phyloP scores from a whole-genome alignment of 2,113 vertebrate species.

The Leptosomus discolor region DNA sequence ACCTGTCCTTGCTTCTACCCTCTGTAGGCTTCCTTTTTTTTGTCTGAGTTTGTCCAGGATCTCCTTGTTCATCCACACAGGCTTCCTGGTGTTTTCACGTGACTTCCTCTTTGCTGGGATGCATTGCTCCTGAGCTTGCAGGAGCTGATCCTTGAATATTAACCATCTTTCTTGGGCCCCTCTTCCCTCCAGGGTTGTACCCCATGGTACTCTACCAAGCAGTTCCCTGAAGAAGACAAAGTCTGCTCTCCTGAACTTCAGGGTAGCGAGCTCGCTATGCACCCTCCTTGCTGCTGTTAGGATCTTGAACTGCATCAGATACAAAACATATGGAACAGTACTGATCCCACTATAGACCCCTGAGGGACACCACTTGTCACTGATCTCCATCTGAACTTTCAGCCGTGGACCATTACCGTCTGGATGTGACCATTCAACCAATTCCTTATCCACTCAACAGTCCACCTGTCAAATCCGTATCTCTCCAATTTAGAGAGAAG shows the following conservation, averaged over 20 bases:
- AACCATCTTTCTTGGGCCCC: background rate
- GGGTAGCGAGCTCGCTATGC: too few relatives aligned
- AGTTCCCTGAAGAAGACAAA: too few relatives aligned
- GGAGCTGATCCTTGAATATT: background rate
- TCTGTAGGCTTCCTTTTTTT: background rate
- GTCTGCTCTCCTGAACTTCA: too few relatives aligned
- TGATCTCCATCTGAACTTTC: too few relatives aligned
- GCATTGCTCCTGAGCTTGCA: background rate
- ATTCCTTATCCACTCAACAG: background rate
- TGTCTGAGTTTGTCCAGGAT: background rate
- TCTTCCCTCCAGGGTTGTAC: too few relatives aligned
- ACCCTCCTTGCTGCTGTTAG: too few relatives aligned
- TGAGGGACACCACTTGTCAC: background rate
- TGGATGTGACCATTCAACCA: background rate
- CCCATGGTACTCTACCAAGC: too few relatives aligned
- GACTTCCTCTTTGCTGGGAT: background rate
- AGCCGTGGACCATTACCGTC: background rate
- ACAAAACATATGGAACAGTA: too few relatives aligned
- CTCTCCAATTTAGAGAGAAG: background rate
- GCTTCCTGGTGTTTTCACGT: too few relatives aligned
- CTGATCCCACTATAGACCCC: fast-evolving
- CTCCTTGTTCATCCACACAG: too few relatives aligned
- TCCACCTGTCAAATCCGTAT: background rate
- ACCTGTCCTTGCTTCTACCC: background rate
- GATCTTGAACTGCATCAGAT: too few relatives aligned